Evolutionary conservation across 2,113 vertebrate species (phyloP).

Genomic region (Silurus asotus): DNA sequence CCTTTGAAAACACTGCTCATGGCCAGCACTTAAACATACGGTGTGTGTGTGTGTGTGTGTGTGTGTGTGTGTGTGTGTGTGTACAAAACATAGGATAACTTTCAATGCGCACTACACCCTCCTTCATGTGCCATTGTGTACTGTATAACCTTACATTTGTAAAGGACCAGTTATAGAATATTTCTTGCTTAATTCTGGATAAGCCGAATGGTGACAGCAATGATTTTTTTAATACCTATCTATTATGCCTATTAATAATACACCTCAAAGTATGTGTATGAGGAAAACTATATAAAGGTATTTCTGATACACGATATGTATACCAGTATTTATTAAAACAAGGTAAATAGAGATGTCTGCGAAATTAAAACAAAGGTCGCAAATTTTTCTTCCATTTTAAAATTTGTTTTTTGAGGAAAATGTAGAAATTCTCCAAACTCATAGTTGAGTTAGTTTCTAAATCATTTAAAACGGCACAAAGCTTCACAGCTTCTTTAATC

Average conservation of each 20-base stretch:
- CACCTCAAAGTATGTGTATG: not conserved
- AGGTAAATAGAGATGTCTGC: too few relatives aligned
- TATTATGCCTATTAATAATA: not conserved
- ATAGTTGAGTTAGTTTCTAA: too few relatives aligned
- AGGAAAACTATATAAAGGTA: not conserved
- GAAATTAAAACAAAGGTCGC: too few relatives aligned
- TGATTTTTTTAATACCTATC: not conserved
- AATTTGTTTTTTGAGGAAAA: too few relatives aligned
- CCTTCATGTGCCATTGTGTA: conserved; percentile 51
- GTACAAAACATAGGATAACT: conserved; percentile 10
- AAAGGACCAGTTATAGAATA: not conserved
- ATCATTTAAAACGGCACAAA: not conserved
- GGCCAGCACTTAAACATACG: conserved; percentile 20
- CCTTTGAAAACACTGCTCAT: conserved; percentile 10
- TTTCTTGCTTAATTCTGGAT: too few relatives aligned
- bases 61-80: conserved; percentile 6
- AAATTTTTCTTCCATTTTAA: too few relatives aligned
- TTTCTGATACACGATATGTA: not conserved
- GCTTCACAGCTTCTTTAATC: not conserved
- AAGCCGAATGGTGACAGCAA: not conserved
- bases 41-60: not conserved
- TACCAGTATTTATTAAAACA: not conserved
- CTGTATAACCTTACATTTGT: conserved; percentile 42
- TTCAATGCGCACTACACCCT: conserved; percentile 40
- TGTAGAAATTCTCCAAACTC: too few relatives aligned